Base-by-base conservation (phyloP, 2,888 invertebrate species). In the Troilus luridus region DNA sequence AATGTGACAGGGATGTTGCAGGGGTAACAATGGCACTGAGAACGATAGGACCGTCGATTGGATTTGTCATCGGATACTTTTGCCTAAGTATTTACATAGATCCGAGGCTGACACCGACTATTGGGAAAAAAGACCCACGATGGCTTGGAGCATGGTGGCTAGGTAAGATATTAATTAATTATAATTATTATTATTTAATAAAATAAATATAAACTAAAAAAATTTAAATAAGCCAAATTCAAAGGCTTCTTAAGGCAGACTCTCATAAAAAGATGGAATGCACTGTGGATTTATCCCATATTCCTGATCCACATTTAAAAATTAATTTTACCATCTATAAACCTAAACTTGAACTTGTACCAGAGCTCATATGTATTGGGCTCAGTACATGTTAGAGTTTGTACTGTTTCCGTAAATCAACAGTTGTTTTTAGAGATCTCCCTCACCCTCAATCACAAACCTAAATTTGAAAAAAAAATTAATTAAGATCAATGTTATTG, bases 121-220 rank as follows among this genome's bases (percentile, higher is more conserved):
- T 96, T 62, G 95, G 95, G 88, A 94, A 94, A 88, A 95, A 95
- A 91, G 96, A 96, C 93, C 96, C 96, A 5, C 94, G 96, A 92
- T 97, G 97, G 97, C 94, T 96, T 77, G 97, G 97, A 41, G 97
- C 97, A 17, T 97, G 97, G 97, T 97, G 97, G 97, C 94, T 97
- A n/a, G 97, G 96, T 94, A 92, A 77, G 27, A 10, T 88, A 60
- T 27, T 62, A 64, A 14, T 64, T 88, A 62, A 27, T 24, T 56
- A 85, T 21, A 56, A 19, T 19, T 58, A 59, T n/a, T 58, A 21
- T 56, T n/a, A 85, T 85, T 27, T 27, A 24, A 67, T 2, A 67
- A 67, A 67, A 67, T 1, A 14, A n/a, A 64, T 64, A 64, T 64
- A n/a, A 64, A 64, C n/a, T 10, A 62, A 62, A 62, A 19, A 62